phyloP scores from a whole-genome alignment of 2,113 vertebrate genomes.

The Pachycephala philippinensis region DNA sequence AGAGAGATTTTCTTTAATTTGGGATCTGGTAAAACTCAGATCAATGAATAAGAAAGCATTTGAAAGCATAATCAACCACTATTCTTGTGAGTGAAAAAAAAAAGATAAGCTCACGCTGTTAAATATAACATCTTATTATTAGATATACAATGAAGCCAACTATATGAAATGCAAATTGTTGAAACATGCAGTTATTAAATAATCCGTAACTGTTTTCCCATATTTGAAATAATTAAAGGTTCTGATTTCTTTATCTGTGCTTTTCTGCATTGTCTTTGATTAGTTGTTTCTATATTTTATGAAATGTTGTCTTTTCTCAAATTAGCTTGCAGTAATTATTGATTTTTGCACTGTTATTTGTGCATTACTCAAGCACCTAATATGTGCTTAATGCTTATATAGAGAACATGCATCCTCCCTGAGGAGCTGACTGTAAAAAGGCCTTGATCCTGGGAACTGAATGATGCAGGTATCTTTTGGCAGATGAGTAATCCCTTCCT shows the following conservation, averaged over 20 bases:
- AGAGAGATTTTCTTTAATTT: neutral
- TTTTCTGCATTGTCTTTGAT: neutral
- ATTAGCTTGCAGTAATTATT: neutral
- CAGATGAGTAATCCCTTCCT: neutral
- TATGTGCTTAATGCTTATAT: neutral
- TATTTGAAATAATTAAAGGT: neutral
- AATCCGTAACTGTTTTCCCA: neutral
- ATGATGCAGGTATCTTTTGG: neutral
- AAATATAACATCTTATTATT: neutral
- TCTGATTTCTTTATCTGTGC: neutral
- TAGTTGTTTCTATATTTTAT: neutral
- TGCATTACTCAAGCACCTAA: neutral
- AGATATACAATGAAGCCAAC: neutral
- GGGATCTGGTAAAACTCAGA: neutral
- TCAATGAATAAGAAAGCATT: neutral
- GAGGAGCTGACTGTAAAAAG: neutral
- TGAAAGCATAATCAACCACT: neutral
- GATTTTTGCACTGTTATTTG: neutral
- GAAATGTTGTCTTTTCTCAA: neutral
- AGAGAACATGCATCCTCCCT: fast-evolving
- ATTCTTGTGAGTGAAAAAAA: neutral
- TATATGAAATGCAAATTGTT: neutral
- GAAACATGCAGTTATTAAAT: neutral
- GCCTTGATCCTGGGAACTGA: neutral
- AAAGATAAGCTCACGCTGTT: neutral